These are phyloP conservation scores for Desmodus rotundus DNA, from an alignment of 2,113 vertebrate genomes.

Conservation along the genomic window DNA sequence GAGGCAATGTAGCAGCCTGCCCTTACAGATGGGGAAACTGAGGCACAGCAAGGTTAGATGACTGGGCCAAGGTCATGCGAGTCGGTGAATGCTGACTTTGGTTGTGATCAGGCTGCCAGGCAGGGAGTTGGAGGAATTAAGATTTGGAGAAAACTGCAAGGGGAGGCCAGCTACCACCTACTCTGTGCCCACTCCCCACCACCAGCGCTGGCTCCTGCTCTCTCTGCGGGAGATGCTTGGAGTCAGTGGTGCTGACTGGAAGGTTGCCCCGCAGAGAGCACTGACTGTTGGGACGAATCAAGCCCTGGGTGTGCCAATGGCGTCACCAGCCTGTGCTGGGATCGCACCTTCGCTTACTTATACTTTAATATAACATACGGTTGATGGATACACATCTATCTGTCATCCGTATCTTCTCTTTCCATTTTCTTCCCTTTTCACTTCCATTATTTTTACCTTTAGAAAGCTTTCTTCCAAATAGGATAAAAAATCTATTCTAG, in stretches of 20 bases:
- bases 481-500: background rate
- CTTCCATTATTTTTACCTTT: background rate
- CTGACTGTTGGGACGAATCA: accelerated
- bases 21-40: background rate
- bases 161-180: background rate
- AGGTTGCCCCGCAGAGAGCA: no score
- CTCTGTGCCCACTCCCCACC: background rate
- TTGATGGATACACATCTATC: accelerated
- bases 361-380: accelerated
- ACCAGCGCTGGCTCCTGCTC: background rate
- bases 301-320: no score
- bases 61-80: background rate
- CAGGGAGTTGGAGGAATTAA: background rate
- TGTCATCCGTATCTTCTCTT: background rate
- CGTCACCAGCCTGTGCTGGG: no score
- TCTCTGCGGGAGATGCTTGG: background rate
- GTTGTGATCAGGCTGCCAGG: no score
- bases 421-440: background rate
- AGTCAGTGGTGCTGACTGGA: background rate
- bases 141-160: no score
- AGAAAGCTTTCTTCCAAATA: background rate
- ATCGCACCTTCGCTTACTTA: background rate
- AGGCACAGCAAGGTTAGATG: accelerated
- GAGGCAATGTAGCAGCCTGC: background rate
- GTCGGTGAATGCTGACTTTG: background rate